Evolutionary conservation across 2,113 vertebrate genomes (phyloP).

Genomic region (Archilochus colubris): DNA sequence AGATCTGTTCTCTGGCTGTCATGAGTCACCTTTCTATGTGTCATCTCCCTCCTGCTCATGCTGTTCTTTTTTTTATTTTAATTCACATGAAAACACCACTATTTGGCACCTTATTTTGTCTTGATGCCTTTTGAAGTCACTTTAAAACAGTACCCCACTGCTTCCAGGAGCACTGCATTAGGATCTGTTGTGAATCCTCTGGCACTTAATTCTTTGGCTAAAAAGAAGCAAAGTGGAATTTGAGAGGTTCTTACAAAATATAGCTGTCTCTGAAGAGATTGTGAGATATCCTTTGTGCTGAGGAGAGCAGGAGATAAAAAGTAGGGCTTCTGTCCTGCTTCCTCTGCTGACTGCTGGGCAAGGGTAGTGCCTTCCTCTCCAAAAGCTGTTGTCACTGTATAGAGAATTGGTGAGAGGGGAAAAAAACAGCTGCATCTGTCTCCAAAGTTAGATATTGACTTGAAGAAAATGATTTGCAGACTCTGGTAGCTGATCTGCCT

Average conservation of each 20-base stretch:
- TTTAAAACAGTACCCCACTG: neutral
- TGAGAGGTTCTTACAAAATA: neutral
- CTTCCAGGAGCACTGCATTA: neutral
- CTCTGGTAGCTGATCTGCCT: neutral
- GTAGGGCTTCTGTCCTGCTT: neutral
- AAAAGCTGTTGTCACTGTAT: neutral
- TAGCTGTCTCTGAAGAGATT: neutral
- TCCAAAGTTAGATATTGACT: neutral
- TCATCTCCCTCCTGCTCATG: neutral
- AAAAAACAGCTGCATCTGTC: neutral
- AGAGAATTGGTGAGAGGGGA: neutral
- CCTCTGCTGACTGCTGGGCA: neutral
- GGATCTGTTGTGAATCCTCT: neutral
- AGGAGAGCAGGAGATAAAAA: neutral
- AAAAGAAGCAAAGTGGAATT: neutral
- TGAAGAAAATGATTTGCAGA: neutral
- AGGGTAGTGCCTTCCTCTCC: neutral
- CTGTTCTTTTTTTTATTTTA: neutral
- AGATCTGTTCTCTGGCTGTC: neutral
- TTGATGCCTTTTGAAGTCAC: neutral
- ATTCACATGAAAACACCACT: neutral
- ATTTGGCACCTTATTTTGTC: constrained; percentile 2
- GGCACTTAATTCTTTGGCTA: neutral
- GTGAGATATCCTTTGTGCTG: neutral
- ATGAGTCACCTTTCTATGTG: neutral